phyloP scores from a whole-genome alignment of 2,113 vertebrate genomes.

The Gasterosteus aculeatus region DNA sequence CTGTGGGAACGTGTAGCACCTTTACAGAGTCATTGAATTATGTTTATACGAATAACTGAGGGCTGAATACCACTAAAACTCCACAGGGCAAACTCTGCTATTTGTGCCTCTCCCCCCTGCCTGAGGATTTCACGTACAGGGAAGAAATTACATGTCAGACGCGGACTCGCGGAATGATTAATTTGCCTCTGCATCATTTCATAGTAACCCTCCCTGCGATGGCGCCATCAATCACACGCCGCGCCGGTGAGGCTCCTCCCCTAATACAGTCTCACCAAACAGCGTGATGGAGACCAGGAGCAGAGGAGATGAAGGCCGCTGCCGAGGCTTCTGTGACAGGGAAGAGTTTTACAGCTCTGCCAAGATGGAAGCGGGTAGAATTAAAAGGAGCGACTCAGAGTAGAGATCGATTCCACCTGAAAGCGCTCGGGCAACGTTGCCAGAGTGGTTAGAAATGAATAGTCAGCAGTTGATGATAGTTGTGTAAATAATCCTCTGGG shows the following conservation, averaged over 20 bases:
- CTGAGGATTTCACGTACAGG: slow-evolving; percentile 38
- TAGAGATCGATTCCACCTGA: neutral
- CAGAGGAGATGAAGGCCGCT: neutral
- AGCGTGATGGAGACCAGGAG: slow-evolving; percentile 48
- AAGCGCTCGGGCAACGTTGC: neutral
- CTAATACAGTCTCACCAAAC: slow-evolving; percentile 63
- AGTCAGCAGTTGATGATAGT: neutral
- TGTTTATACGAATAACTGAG: slow-evolving; percentile 26
- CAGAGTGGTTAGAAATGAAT: neutral
- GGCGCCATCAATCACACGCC: slow-evolving; percentile 70
- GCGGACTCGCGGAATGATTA: slow-evolving; percentile 72
- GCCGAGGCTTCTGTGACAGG: neutral
- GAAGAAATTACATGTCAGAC: slow-evolving; percentile 73
- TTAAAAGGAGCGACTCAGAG: neutral
- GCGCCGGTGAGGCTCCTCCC: slow-evolving; percentile 42
- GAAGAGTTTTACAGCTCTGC: neutral
- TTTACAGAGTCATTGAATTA: slow-evolving; percentile 17
- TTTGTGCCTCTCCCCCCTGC: slow-evolving; percentile 42
- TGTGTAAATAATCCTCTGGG: neutral
- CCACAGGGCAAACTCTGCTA: slow-evolving; percentile 29
- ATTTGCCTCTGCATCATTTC: slow-evolving; percentile 70
- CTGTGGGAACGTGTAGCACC: slow-evolving; percentile 12
- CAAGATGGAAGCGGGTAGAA: neutral
- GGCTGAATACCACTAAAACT: slow-evolving; percentile 1
- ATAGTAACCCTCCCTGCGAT: slow-evolving; percentile 67